A percentile compares a stretch with the other conserved stretches of the same genome.
Conservation (phyloP, 1,140 invertebrate genomes). For the Heliconius eleuchia region DNA sequence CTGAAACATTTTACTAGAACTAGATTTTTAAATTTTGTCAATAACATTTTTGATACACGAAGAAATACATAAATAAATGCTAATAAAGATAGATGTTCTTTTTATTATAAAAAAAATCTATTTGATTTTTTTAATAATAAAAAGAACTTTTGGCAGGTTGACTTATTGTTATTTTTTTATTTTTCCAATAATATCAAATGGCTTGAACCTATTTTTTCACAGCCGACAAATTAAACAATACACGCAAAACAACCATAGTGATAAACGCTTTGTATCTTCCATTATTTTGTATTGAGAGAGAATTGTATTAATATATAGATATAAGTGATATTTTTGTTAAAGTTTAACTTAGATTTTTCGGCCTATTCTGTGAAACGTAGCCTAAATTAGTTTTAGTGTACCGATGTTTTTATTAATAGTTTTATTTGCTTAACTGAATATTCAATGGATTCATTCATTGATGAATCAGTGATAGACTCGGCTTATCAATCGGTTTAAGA, state of each 20-base stretch:
- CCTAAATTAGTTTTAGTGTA: slow-evolving; percentile 35
- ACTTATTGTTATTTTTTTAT: background rate
- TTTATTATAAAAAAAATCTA: no score
- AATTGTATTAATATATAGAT: slow-evolving; percentile 41
- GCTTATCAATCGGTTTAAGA: background rate
- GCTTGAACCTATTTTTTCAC: slow-evolving; percentile 5
- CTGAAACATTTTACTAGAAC: no score
- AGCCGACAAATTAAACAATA: background rate
- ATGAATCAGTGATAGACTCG: no score
- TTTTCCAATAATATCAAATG: background rate
- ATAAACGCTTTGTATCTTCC: slow-evolving; percentile 44
- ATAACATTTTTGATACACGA: no score
- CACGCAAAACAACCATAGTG: slow-evolving; percentile 14
- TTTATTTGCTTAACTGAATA: background rate
- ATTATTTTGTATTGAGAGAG: slow-evolving; percentile 43
- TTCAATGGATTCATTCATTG: background rate
- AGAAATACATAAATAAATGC: no score
- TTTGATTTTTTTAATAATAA: background rate
- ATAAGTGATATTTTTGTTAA: slow-evolving; percentile 48
- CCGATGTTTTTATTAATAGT: slow-evolving; percentile 32
- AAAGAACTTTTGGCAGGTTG: background rate
- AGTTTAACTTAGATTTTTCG: slow-evolving; percentile 39
- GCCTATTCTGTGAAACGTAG: slow-evolving; percentile 38
- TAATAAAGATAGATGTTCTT: no score
- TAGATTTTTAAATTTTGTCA: no score